Evolutionary conservation across 1,140 invertebrate species (phyloP), one percentile per base, ranked within the genome.

Genomic region (Telenomus remus): DNA sequence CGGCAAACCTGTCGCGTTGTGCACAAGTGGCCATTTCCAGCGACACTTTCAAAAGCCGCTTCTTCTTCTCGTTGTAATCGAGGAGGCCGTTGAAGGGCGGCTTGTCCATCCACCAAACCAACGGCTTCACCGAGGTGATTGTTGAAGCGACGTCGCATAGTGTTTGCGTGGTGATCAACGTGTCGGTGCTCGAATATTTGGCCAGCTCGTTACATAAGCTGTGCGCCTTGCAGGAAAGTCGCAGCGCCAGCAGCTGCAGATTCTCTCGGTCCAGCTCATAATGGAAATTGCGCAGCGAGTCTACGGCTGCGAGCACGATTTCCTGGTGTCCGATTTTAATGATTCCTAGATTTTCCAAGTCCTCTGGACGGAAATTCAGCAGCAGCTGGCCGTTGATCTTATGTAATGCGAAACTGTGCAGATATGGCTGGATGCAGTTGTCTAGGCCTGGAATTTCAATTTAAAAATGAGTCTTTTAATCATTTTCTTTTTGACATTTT

Each of bases 201-300:
- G 88, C 88, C 0, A 94, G 80, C 75, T 93, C 91, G 78, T 95
- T 94, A 81, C 92, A 92, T 34, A 98, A 89, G 81, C 94, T 94
- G 27, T 93, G 91, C 0, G 95, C 94, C 68, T 94, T 92, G 78
- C 95, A 96, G 0, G 94, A 95, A 34, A 98, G 88, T 66, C 94
- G 91, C 54, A 97, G 86, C 0, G 96, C 95, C 66, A 97, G 86
- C 66, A 95, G 91, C 87, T 98, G 96, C 27, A 98, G 88, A 86
- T 97, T 97, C 87, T 98, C 96, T 74, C 94, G 92, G 72, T 96
- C 93, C 69, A 96, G 87, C 81, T 96, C 95, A 91, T 96, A 97
- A 82, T 97, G 94, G 89, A 97, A 94, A 88, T 95, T 94, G 80
- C 94, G 89, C 11, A 98, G 89, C 77, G 95, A 93, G 80, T 97